phyloP scores from a whole-genome alignment of 2,888 invertebrate genomes.

The Priocnemis perturbator region DNA sequence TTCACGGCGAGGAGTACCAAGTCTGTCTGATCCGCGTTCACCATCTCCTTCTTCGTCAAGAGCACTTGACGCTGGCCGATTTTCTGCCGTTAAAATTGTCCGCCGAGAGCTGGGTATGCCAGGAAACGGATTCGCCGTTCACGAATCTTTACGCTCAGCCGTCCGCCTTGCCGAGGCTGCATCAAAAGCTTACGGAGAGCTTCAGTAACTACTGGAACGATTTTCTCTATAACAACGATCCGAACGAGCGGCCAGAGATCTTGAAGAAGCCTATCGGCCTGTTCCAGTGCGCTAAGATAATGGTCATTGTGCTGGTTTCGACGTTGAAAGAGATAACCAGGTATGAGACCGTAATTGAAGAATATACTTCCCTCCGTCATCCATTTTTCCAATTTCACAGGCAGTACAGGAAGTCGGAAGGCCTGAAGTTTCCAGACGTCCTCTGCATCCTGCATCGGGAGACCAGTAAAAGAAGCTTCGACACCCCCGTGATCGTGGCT shows the following conservation, averaged over 20 bases:
- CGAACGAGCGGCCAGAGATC: conserved; percentile 83
- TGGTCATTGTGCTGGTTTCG: conserved; percentile 81
- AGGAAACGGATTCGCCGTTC: conserved; percentile 72
- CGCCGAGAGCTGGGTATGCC: conserved; percentile 71
- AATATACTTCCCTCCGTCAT: background rate
- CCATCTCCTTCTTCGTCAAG: conserved; percentile 85
- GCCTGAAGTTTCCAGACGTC: conserved; percentile 33
- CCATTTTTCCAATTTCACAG: conserved; percentile 30
- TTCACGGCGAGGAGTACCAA: conserved; percentile 75
- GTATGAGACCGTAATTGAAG: conserved; percentile 35
- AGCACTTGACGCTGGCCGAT: conserved; percentile 85
- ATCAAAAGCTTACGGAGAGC: conserved; percentile 82
- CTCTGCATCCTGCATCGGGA: conserved; percentile 61
- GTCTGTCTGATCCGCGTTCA: conserved; percentile 84
- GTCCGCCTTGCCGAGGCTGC: conserved; percentile 81
- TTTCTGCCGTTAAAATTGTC: conserved; percentile 80
- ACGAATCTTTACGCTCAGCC: conserved; percentile 67
- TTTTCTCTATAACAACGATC: conserved; percentile 86
- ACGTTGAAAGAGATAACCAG: conserved; percentile 80
- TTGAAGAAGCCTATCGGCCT: conserved; percentile 79
- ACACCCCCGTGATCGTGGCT: conserved; percentile 44
- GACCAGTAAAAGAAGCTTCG: conserved; percentile 64
- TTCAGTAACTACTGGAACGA: conserved; percentile 88
- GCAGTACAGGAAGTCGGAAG: conserved; percentile 59
- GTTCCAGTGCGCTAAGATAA: conserved; percentile 80